Conservation (phyloP, 2,888 invertebrate genomes). For the Leucophenga montana region DNA sequence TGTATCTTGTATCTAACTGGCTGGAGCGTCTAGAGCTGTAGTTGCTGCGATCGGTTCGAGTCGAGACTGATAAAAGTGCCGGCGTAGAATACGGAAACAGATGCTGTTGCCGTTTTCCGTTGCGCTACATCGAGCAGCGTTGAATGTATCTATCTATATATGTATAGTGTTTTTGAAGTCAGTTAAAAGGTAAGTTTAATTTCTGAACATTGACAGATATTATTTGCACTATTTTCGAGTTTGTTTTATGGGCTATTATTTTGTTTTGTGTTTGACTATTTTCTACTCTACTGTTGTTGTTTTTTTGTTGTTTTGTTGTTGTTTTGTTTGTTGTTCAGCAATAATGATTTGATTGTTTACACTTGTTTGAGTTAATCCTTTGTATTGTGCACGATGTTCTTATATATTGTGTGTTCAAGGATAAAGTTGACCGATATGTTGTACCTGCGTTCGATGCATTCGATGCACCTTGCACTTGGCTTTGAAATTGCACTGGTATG, state of each 20-base stretch:
- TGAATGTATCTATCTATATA: not conserved
- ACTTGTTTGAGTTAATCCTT: not conserved
- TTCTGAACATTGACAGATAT: no score
- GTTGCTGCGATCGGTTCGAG: not conserved
- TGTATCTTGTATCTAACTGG: slow-evolving; percentile 23
- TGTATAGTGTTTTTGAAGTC: no score
- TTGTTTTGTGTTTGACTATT: no score
- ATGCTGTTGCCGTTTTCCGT: not conserved
- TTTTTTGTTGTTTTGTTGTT: no score
- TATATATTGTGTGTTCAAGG: no score
- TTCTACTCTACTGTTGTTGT: no score
- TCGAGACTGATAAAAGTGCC: slow-evolving; percentile 21
- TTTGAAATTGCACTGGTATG: slow-evolving; percentile 39
- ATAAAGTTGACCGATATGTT: no score
- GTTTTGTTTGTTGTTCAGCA: no score
- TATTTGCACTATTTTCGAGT: slow-evolving; percentile 3
- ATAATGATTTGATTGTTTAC: slow-evolving; percentile 2
- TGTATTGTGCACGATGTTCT: no score
- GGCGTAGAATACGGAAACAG: not conserved
- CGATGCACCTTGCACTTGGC: slow-evolving; percentile 33
- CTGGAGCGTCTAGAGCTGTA: slow-evolving; percentile 12
- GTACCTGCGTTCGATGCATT: not conserved
- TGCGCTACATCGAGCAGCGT: slow-evolving; percentile 8
- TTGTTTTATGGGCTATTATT: not conserved
- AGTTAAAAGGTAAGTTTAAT: no score